Evolutionary conservation across 2,888 invertebrate genomes (phyloP), one percentile per base, ranked within the genome.

Genomic region (Brenthis ino): DNA sequence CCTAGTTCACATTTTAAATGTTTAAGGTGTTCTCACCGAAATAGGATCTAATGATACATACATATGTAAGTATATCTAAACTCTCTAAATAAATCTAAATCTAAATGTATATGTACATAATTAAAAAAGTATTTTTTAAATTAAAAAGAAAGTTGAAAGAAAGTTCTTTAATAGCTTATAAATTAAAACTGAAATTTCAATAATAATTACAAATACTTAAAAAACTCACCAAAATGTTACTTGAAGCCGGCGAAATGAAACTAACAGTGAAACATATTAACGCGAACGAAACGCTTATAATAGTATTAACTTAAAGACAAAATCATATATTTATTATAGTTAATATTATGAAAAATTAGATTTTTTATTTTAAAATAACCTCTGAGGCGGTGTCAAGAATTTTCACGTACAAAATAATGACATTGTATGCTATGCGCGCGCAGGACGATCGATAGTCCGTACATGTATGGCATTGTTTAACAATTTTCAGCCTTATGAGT

Each of bases 391-490:
- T 75, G 75, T 74, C 80, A 81, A 74, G 70, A 79, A 77, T 84
- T 87, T 85, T 86, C 84, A 81, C 79, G 72, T 78, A 81, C 73
- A 75, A 77, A 76, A 72, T 73, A 75, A 69, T 76, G 85, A 82
- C 87, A 85, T 77, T 75, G 75, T 77, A 54, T 28, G 48, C 50
- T 56, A 57, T 90, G 91, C 91, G 91, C 91, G 91, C 91, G 91
- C 91, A 91, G 13, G 50, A 14, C 66, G 81, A 87, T 91, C 90
- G 81, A 89, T 91, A 75, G 64, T 64, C 64, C 4, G 56, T 57
- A 55, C 48, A 56, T 64, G 53, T 58, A 61, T 60, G 61, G 54
- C 57, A 48, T 54, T 61, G 48, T 63, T 66, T 64, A 37, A 57
- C 57, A 28, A 64, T 16, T 50, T 58, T 65, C 51, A 60, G 57